These are phyloP conservation scores for Sialis fuliginosa DNA, from an alignment of 2,888 invertebrate species.

Conservation along the genomic window DNA sequence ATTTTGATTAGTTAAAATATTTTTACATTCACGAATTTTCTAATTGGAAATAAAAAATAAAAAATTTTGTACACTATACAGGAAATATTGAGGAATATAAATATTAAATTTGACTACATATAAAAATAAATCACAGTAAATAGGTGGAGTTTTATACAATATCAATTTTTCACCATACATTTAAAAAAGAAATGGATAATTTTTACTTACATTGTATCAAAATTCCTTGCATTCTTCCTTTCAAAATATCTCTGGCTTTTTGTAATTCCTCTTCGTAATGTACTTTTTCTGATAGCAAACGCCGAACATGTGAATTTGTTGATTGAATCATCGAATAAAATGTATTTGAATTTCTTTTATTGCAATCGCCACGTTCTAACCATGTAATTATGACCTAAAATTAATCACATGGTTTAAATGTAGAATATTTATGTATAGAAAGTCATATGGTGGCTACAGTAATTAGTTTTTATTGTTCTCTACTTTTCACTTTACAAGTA, in stretches of 20 bases:
- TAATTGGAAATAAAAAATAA: no score
- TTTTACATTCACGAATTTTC: no score
- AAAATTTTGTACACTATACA: no score
- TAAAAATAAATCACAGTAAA: no score
- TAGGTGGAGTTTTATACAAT: no score
- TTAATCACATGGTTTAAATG: background rate
- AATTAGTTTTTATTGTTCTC: background rate
- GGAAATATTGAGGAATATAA: no score
- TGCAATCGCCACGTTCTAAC: constrained; percentile 89
- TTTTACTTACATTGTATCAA: constrained; percentile 77
- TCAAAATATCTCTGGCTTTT: constrained; percentile 67
- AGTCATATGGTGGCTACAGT: background rate
- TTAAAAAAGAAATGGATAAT: background rate
- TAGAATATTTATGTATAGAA: background rate
- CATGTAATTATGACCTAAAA: constrained; percentile 66
- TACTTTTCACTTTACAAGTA: background rate
- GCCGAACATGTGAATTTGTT: constrained; percentile 79
- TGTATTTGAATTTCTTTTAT: constrained; percentile 72
- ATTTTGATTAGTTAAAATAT: no score
- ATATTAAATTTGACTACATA: no score
- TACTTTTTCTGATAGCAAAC: constrained; percentile 68
- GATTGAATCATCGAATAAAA: constrained; percentile 95
- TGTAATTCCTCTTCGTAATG: constrained; percentile 77
- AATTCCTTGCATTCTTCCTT: constrained; percentile 69
- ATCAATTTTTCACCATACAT: no score